A percentile compares a stretch with the other conserved stretches of the same genome.
Evolutionary conservation across 2,797 vertebrate genomes (phyloP).

Genomic region (Amblyopsis hoosieri): DNA sequence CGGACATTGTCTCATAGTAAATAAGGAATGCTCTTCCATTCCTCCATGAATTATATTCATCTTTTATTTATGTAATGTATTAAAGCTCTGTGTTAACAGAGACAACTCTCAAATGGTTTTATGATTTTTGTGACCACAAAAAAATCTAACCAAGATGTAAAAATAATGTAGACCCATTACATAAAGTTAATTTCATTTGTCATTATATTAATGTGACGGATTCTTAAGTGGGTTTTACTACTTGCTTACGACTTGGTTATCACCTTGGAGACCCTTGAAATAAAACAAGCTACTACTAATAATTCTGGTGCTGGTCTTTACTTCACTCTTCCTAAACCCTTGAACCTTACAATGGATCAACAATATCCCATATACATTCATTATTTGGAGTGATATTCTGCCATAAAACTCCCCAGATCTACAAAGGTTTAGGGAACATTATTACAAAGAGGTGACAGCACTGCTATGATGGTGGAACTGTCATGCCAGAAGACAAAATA

Average conservation of each 20-base stretch:
- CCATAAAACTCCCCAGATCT: not conserved
- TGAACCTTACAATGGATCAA: conserved; percentile 2
- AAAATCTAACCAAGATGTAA: not conserved
- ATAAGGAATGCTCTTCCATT: not conserved
- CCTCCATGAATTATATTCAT: not conserved
- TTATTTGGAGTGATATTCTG: not conserved
- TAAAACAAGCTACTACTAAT: conserved; percentile 8
- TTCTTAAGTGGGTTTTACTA: too few relatives aligned
- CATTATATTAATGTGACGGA: too few relatives aligned
- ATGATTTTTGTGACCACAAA: not conserved
- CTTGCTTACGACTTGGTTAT: conserved; percentile 26
- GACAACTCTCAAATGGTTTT: not conserved
- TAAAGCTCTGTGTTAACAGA: too few relatives aligned
- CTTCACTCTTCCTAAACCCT: not conserved
- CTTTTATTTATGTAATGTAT: too few relatives aligned
- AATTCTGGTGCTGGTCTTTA: not conserved
- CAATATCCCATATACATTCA: not conserved
- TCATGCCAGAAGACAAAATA: too few relatives aligned
- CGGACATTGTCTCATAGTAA: too few relatives aligned
- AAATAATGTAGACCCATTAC: not conserved
- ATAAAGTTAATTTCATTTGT: not conserved
- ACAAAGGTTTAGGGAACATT: too few relatives aligned
- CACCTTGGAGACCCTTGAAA: conserved; percentile 5
- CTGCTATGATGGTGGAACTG: too few relatives aligned
- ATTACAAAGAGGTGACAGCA: too few relatives aligned